phyloP scores from a whole-genome alignment of 2,888 invertebrate genomes.

The Neoaliturus tenellus region DNA sequence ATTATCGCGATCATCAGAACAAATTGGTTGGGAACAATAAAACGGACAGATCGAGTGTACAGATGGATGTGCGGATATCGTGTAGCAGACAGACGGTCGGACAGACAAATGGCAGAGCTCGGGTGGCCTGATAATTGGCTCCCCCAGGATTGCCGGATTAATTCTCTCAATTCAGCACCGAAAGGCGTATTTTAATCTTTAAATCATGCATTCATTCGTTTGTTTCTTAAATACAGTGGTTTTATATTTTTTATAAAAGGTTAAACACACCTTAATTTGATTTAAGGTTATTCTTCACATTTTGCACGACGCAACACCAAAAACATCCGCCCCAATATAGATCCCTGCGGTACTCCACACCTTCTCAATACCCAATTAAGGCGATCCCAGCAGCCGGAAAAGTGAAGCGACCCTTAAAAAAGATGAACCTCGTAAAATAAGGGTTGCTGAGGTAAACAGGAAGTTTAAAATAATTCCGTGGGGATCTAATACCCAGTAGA shows the following conservation, averaged over 20 bases:
- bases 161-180: too few species aligned
- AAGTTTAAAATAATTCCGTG: constrained; percentile 47
- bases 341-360: not conserved
- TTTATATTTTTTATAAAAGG: too few species aligned
- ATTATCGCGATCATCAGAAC: not conserved
- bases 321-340: not conserved
- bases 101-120: constrained; percentile 48
- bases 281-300: too few species aligned
- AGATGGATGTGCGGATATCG: constrained; percentile 25
- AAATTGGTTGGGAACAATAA: constrained; percentile 7
- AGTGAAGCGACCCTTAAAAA: constrained; percentile 43
- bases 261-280: too few species aligned
- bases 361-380: constrained; percentile 26
- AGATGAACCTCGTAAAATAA: constrained; percentile 37
- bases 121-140: constrained; percentile 20
- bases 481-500: constrained; percentile 40
- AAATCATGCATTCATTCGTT: too few species aligned
- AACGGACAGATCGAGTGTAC: constrained; percentile 14
- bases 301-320: too few species aligned
- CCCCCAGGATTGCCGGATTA: constrained; percentile 25
- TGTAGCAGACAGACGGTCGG: constrained; percentile 39
- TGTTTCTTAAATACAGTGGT: too few species aligned
- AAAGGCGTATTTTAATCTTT: too few species aligned
- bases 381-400: not conserved
- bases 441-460: constrained; percentile 53